Evolutionary conservation across 2,888 invertebrate genomes (phyloP).

Genomic region (Margaritifera margaritifera): DNA sequence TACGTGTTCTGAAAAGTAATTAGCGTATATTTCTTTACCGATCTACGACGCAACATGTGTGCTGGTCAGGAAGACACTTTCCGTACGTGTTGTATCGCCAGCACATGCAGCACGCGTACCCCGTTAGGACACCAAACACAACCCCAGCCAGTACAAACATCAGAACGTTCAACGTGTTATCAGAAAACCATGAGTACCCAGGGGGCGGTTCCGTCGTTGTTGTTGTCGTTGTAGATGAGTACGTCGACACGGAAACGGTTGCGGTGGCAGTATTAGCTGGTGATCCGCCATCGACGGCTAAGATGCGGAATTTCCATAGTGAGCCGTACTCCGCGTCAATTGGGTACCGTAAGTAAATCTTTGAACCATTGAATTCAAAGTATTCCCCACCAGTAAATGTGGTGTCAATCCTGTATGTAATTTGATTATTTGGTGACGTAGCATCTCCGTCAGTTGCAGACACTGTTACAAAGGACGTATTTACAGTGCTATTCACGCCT

Average conservation of each 20-base stretch:
- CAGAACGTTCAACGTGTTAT: constrained; percentile 6
- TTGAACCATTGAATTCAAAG: constrained; percentile 13
- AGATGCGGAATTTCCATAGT: constrained; percentile 16
- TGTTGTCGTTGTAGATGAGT: constrained; percentile 26
- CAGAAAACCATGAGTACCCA: constrained; percentile 13
- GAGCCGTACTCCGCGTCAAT: constrained; percentile 21
- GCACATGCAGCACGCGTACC: constrained; percentile 26
- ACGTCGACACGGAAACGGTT: constrained; percentile 15
- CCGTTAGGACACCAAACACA: constrained; percentile 14
- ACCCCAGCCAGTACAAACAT: constrained; percentile 6
- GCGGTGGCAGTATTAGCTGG: constrained; percentile 22
- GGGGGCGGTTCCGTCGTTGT: constrained; percentile 18
- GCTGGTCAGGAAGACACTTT: constrained; percentile 19
- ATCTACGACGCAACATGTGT: too few species aligned
- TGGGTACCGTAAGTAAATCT: constrained; percentile 6
- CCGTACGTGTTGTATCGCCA: constrained; percentile 38
- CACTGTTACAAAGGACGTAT: constrained; percentile 12
- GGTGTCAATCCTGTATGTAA: constrained; percentile 13
- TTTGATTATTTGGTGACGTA: constrained; percentile 23
- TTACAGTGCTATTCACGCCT: constrained; percentile 8
- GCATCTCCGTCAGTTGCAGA: constrained; percentile 22
- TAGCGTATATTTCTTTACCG: too few species aligned
- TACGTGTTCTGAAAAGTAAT: too few species aligned
- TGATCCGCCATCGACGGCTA: constrained; percentile 25
- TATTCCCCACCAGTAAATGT: constrained; percentile 8